Base-by-base conservation (phyloP, 2,113 vertebrate species). In the Phainopepla nitens region DNA sequence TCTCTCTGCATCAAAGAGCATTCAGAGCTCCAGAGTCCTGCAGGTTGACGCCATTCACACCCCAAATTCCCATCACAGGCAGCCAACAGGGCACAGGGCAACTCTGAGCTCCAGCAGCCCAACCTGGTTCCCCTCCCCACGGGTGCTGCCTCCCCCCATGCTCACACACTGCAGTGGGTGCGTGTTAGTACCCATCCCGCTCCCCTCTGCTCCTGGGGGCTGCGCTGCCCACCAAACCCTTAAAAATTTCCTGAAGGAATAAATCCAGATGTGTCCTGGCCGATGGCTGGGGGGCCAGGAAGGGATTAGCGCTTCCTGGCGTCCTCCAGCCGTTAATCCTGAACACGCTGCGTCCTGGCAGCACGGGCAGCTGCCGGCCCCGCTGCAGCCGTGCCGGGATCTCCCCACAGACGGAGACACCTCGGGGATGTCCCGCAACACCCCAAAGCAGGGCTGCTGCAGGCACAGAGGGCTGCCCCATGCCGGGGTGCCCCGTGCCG, bases 171-270 rank as follows among this genome's bases (percentile, higher is more conserved):
- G 87, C 81, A 10, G 39, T 1, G 76, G 71, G 71, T 93, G 88
- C 72, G 2, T 94, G 96, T 98, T 97, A 98, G 97, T 98, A 80
- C 41, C 58, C 45, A 2, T 14, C 36, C 27, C 36, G 6, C 49
- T 83, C 56, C 58, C 44, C 54, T 66, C 42, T 13, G 3, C 7
- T 7, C 45, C 57, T 2, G 7, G 17, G 66, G 11, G 71, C 68
- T 33, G 31, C 13, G 23, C 49, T 23, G 8, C 22, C 47, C 33
- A 1, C 17, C 11, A 35, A 90, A 71, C 22, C 54, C 89, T 86
- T 54, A 28, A 4, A 27, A 3, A 47, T 24, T 35, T 94, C 45
- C 42, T 20, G 31, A 62, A 58, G 57, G 51, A 92, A 90, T 44
- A 86, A 89, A 94, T 39, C 39, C 79, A 61, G 86, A 53, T 31